Evolutionary conservation across 1,140 invertebrate genomes (phyloP), one percentile per base, ranked within the genome.

Genomic region (Pseudomyrmex flavicornis): DNA sequence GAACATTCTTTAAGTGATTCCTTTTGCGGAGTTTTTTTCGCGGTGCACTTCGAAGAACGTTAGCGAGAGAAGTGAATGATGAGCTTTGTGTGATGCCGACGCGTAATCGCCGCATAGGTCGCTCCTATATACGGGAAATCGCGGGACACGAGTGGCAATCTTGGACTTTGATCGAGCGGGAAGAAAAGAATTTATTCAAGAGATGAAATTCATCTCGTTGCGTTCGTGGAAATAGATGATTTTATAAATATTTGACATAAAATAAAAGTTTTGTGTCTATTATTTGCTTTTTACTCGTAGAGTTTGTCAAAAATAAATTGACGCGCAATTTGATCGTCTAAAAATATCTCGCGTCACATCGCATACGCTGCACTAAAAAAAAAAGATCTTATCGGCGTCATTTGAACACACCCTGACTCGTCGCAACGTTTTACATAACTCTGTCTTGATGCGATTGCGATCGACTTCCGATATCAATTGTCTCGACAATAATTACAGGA

Each of bases 1-100:
- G 90, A 83, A 87, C 89, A 84, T 89, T 88, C 62, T 84, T 35
- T 35, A 35, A 26, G 84, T 35, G 85, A 85, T 61, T 85, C 86
- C 85, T 90, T 92, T 92, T 92, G 75, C 80, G 83, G 69, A 68
- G 35, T 86, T 82, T 90, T 88, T 83, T 82, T 68, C 8, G 13
- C 52, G 44, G 2, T 3, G 2, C 12, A 1, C 12, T 20, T 9
- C 13, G 7, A 9, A 48, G 20, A 72, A n/a, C 17, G 56, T 26
- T 46, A 15, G n/a, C 52, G 66, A 56, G 52, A 63, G 9, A 70
- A 17, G 48, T 15, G 9, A 35, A 46, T 2, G 69, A 75, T 68
- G 73, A 54, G 69, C 46, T 48, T 82, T 44, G 44, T 50, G 2
- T 7, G 58, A 48, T 15, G 17, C 4, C 61, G 61, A 48, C 22